phyloP scores from a whole-genome alignment of 1,140 invertebrate genomes.

The Monomorium pharaonis region DNA sequence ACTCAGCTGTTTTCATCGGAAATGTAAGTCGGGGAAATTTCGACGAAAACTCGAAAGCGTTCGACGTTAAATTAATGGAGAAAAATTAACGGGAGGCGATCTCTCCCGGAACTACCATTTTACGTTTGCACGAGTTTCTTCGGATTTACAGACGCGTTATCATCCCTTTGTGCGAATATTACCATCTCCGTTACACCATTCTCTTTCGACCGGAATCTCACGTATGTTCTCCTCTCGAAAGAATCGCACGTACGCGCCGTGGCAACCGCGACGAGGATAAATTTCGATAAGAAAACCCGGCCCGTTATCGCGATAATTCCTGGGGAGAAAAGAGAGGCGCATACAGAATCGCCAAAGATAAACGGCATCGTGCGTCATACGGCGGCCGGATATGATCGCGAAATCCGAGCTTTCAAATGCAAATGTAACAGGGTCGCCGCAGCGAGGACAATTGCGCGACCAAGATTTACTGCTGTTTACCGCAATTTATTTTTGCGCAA shows the following conservation, averaged over 20 bases:
- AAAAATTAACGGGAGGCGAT: neutral
- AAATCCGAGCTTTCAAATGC: conserved; percentile 66
- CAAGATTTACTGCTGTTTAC: conserved; percentile 67
- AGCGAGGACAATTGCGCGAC: conserved; percentile 55
- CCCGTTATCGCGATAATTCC: conserved; percentile 39
- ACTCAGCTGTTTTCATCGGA: neutral
- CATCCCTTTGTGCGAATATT: neutral
- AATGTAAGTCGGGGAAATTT: neutral
- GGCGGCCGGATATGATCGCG: conserved; percentile 55
- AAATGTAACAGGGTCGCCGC: conserved; percentile 56
- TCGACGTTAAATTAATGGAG: no score
- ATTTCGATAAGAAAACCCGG: conserved; percentile 33
- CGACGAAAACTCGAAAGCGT: neutral
- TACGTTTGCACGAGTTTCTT: neutral
- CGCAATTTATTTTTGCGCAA: conserved; percentile 66
- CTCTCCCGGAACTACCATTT: neutral
- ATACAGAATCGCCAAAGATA: conserved; percentile 20
- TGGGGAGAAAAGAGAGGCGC: neutral
- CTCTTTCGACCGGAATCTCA: neutral
- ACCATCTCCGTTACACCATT: neutral
- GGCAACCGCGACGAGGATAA: neutral
- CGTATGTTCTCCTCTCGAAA: neutral
- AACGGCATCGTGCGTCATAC: conserved; percentile 21
- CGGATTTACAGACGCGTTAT: neutral
- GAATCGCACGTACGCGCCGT: neutral